These are phyloP conservation scores for Heterochromis multidens DNA, from an alignment of 2,113 vertebrate genomes.

Conservation along the genomic window DNA sequence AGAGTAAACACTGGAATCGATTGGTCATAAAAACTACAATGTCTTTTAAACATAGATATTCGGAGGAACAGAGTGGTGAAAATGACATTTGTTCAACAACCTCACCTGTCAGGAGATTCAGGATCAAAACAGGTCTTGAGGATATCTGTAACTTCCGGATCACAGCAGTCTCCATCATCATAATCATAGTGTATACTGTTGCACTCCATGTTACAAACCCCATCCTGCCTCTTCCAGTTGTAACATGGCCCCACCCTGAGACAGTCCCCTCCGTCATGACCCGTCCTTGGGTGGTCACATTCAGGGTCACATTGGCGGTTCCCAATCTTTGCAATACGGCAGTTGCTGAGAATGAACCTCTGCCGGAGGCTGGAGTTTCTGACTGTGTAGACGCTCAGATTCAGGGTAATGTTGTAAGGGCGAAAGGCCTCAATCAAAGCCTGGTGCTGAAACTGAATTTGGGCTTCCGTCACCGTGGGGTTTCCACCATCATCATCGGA, in stretches of 20 bases:
- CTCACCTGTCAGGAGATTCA: slow-evolving; percentile 88
- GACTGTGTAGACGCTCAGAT: slow-evolving; percentile 79
- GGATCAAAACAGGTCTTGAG: slow-evolving; percentile 93
- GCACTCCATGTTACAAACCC: slow-evolving; percentile 87
- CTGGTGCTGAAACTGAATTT: slow-evolving; percentile 84
- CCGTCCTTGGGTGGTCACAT: slow-evolving; percentile 90
- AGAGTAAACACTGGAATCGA: too few relatives aligned
- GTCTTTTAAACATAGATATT: too few relatives aligned
- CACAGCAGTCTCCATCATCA: slow-evolving; percentile 95
- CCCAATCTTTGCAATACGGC: slow-evolving; percentile 89
- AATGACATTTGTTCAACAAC: not conserved
- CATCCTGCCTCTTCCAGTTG: slow-evolving; percentile 88
- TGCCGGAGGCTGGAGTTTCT: slow-evolving; percentile 84
- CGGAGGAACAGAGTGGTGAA: too few relatives aligned
- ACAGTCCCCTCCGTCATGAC: slow-evolving; percentile 92
- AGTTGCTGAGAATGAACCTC: slow-evolving; percentile 86
- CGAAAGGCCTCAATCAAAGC: slow-evolving; percentile 82
- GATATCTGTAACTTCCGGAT: slow-evolving; percentile 80
- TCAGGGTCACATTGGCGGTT: slow-evolving; percentile 91
- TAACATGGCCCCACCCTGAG: slow-evolving; percentile 83
- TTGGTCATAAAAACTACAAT: too few relatives aligned
- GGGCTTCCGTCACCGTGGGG: slow-evolving; percentile 80
- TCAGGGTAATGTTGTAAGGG: slow-evolving; percentile 90
- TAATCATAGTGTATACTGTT: slow-evolving; percentile 93
- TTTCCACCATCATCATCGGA: slow-evolving; percentile 75